Percentiles rank a stretch among this genome's conserved stretches.
Conservation (phyloP, 2,113 vertebrate species). For the Edolisoma coerulescens region DNA sequence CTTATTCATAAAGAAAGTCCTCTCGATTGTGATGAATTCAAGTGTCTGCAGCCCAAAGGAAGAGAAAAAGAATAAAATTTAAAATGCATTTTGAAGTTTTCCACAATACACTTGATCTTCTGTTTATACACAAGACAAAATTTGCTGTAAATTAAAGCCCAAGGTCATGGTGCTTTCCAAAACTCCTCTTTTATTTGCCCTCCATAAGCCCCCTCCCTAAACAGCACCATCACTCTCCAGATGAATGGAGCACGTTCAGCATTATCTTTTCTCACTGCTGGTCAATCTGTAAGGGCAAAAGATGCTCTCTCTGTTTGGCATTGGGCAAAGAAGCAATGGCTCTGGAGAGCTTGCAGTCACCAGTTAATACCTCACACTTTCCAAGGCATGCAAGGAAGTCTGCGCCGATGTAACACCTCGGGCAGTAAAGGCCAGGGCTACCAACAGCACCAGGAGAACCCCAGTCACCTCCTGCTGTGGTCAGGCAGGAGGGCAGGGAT, state of each 20-base stretch:
- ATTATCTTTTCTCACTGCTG: not conserved
- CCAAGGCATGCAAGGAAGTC: not conserved
- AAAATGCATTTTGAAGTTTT: not conserved
- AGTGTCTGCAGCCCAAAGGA: not conserved
- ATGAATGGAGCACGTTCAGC: not conserved
- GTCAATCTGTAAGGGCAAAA: not conserved
- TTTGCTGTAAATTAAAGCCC: not conserved
- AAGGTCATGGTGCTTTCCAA: not conserved
- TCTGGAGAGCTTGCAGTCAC: not conserved
- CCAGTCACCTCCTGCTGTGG: fast-evolving
- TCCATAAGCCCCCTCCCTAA: not conserved
- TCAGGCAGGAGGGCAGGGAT: not conserved
- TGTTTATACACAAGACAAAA: not conserved
- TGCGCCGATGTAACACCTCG: fast-evolving
- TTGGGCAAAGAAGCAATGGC: not conserved
- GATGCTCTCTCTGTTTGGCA: not conserved
- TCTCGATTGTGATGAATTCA: not conserved
- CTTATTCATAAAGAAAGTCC: constrained; percentile 12
- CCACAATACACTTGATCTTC: not conserved
- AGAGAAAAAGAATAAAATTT: not conserved
- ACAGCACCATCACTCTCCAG: not conserved
- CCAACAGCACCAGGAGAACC: not conserved
- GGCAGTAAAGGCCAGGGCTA: not conserved
- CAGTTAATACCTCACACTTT: not conserved
- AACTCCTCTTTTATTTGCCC: not conserved